Evolutionary conservation across 2,888 invertebrate genomes (phyloP), one percentile per base, ranked within the genome.

Genomic region (Spilosoma lubricipeda): DNA sequence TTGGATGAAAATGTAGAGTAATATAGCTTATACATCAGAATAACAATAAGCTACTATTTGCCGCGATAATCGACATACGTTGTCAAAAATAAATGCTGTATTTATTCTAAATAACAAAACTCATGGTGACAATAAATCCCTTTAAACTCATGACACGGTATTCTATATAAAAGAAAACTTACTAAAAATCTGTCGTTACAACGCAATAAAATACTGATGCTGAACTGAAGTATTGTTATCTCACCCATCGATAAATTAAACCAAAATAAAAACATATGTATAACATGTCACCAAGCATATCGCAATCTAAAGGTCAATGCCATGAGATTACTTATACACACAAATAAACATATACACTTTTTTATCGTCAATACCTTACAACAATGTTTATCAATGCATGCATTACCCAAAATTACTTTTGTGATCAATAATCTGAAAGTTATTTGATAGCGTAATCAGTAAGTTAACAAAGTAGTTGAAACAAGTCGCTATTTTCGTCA

Each of bases 401-500:
- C 59, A n/a, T 11, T 11, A 59, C 11, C 11, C 27, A 59, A 39
- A 39, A 27, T n/a, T 56, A n/a, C 52, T 56, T 23, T 56, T 27
- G 27, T 27, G n/a, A 56, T 13, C 56, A n/a, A 33, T 64, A 33
- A 20, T 11, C 23, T 23, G 33, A 36, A 65, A 36, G 65, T 65
- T 36, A 36, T 27, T 63, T 63, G 59, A 63, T 30, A 30, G 30
- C 59, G 27, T 27, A 27, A 63, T 63, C 59, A 63, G 30, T 30
- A 27, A 63, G 13, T 67, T 30, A 67, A 27, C 8, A 67, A 42
- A 11, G 27, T 45, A 2, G 18, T 18, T 63, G 33, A 68, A 73
- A 36, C 27, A 13, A 75, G 63, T 33, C 1, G 71, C 70, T 39
- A 72, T 77, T 83, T 89, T 87, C 66, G 77, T 33, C 18, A 33